Conservation (phyloP, 2,888 invertebrate species). For the Oasisia sp. region DNA sequence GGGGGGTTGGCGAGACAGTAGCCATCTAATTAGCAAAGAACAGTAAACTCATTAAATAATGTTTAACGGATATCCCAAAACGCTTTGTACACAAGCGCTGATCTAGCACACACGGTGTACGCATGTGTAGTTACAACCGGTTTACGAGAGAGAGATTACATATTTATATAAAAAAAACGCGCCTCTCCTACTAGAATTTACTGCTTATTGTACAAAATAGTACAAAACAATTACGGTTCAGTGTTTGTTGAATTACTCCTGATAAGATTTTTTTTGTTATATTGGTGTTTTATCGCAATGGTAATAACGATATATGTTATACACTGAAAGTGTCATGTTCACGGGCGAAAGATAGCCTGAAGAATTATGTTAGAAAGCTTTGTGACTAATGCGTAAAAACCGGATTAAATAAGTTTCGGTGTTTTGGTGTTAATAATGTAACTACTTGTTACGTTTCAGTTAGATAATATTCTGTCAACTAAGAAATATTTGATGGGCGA, state of each 20-base stretch:
- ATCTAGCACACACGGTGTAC: too few species aligned
- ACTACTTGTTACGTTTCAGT: constrained; percentile 39
- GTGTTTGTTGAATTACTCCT: background rate
- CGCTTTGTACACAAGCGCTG: too few species aligned
- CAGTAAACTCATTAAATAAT: too few species aligned
- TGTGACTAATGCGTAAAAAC: background rate
- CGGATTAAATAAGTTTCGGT: background rate
- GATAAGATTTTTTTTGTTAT: background rate
- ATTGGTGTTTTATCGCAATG: background rate
- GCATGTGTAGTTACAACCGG: too few species aligned
- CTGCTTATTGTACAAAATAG: background rate
- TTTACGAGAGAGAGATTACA: too few species aligned
- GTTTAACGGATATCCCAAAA: too few species aligned
- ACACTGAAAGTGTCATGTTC: background rate
- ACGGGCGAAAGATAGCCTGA: background rate
- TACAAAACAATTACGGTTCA: background rate
- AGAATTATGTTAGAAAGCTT: background rate
- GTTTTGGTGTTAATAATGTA: background rate
- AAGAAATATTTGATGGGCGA: constrained; percentile 54
- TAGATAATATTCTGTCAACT: constrained; percentile 54
- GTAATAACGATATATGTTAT: background rate
- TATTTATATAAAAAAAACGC: too few species aligned
- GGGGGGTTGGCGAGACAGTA: too few species aligned
- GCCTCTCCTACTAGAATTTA: too few species aligned
- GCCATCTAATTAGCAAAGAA: too few species aligned